phyloP scores from a whole-genome alignment of 2,113 vertebrate species.

The Nettapus auritus region DNA sequence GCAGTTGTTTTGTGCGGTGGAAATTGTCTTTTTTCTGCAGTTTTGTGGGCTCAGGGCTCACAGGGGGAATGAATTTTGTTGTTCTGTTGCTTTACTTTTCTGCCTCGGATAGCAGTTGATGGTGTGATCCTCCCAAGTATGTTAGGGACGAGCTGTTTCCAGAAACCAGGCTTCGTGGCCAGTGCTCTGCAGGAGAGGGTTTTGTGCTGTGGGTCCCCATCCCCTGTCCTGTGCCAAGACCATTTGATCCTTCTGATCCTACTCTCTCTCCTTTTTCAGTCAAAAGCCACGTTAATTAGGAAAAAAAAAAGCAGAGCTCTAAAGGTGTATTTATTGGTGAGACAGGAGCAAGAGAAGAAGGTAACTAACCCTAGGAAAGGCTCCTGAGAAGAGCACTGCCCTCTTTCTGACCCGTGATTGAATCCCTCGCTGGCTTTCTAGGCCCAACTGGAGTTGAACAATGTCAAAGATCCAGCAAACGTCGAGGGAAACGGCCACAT shows the following conservation, averaged over 20 bases:
- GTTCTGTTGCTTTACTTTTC: neutral
- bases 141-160: neutral
- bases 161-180: neutral
- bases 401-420: slow-evolving; percentile 55
- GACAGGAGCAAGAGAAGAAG: neutral
- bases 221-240: neutral
- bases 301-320: neutral
- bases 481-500: slow-evolving; percentile 59
- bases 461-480: slow-evolving; percentile 58
- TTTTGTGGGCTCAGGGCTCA: neutral
- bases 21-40: neutral
- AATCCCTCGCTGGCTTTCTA: slow-evolving; percentile 12
- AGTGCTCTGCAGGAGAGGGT: accelerated
- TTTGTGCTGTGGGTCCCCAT: neutral
- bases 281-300: neutral
- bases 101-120: neutral
- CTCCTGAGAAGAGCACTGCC: slow-evolving; percentile 19
- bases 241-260: accelerated
- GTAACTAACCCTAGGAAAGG: neutral
- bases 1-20: neutral
- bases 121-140: accelerated
- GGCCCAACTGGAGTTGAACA: slow-evolving; percentile 37
- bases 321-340: neutral
- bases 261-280: neutral
- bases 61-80: accelerated